Conservation (phyloP, 2,113 vertebrate species). For the Panurus biarmicus region DNA sequence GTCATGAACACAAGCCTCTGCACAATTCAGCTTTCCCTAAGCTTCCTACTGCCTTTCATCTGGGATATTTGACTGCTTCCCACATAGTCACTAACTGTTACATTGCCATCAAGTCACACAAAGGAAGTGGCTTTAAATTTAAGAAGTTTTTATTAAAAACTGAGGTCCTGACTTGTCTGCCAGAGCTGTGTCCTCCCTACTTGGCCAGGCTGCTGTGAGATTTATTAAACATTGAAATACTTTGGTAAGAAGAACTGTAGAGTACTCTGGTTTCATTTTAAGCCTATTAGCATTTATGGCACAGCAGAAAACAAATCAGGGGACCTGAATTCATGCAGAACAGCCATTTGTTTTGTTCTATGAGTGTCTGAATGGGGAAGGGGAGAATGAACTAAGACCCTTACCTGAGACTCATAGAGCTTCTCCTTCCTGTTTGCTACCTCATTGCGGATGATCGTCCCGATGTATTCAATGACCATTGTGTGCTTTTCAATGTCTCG, state of each 20-base stretch:
- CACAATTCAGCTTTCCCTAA: fast-evolving
- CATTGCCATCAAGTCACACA: not conserved
- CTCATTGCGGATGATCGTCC: conserved; percentile 94
- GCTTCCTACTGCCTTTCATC: not conserved
- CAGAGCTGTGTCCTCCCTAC: not conserved
- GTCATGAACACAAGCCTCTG: not conserved
- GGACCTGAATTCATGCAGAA: not conserved
- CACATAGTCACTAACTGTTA: fast-evolving
- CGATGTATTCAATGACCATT: conserved; percentile 99
- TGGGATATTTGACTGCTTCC: fast-evolving
- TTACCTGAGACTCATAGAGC: conserved; percentile 93
- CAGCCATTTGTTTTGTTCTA: not conserved
- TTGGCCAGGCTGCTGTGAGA: not conserved
- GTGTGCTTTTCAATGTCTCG: conserved; percentile 98
- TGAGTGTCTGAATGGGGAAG: not conserved
- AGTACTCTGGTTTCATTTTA: not conserved
- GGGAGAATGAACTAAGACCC: not conserved
- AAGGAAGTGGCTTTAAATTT: not conserved
- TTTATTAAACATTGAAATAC: not conserved
- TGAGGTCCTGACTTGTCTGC: not conserved
- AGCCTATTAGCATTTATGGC: not conserved
- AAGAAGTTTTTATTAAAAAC: not conserved
- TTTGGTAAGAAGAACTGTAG: fast-evolving
- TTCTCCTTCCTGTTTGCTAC: conserved; percentile 95
- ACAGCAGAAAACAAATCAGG: not conserved